Conservation (phyloP, 2,113 vertebrate species). For the Kryptolebias marmoratus region DNA sequence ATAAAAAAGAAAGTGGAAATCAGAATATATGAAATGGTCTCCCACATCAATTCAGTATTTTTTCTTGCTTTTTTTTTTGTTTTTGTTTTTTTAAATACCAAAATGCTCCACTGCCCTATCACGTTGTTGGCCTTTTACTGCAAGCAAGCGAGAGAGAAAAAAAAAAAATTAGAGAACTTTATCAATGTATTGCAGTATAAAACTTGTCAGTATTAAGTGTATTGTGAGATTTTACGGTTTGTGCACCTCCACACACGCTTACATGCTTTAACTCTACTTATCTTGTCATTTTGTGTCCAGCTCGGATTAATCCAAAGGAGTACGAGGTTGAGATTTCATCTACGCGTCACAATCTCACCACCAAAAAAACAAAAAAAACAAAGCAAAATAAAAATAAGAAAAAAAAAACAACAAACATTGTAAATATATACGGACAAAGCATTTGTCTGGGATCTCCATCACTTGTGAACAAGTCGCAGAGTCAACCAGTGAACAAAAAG, state of each 20-base stretch:
- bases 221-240: conserved; percentile 25
- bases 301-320: conserved; percentile 69
- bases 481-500: conserved; percentile 65
- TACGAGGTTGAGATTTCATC: conserved; percentile 35
- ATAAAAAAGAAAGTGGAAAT: neutral
- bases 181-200: conserved; percentile 30
- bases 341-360: conserved; percentile 35
- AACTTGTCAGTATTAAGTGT: conserved; percentile 28
- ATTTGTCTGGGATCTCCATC: conserved; percentile 51
- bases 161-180: neutral
- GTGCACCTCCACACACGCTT: conserved; percentile 1
- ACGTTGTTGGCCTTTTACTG: conserved; percentile 40
- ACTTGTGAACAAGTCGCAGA: conserved; percentile 56
- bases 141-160: conserved; percentile 24
- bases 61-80: too few species aligned
- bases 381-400: neutral
- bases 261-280: conserved; percentile 18
- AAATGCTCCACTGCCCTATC: conserved; percentile 42
- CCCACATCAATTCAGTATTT: conserved; percentile 19
- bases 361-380: conserved; percentile 17
- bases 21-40: conserved; percentile 20
- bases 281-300: conserved; percentile 39
- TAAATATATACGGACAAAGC: conserved; percentile 67
- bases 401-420: conserved; percentile 40
- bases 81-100: conserved; percentile 23